Evolutionary conservation across 35 echinoderm and acorn worm genomes (phyloP).

Genomic region (Ptychodera flava): DNA sequence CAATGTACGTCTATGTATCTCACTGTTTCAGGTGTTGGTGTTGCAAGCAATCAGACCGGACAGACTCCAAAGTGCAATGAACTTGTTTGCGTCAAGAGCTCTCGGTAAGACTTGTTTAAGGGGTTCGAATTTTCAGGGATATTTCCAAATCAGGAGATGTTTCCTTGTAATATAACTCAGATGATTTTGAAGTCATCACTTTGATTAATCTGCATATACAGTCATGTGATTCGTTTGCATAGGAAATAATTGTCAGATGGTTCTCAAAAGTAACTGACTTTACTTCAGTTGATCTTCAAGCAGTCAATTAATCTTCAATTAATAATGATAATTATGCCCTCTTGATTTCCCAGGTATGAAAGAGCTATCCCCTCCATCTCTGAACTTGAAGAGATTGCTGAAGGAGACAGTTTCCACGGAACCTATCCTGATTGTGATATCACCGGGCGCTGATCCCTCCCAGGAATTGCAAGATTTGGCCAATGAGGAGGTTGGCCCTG

Average conservation of each 20-base stretch:
- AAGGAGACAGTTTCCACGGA: conserved; percentile 76
- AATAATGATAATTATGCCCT: too few species aligned
- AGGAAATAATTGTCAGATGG: too few species aligned
- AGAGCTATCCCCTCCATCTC: conserved; percentile 69
- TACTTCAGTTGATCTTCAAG: too few species aligned
- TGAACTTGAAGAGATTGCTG: conserved; percentile 72
- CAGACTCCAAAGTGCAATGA: conserved; percentile 92
- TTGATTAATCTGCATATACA: too few species aligned
- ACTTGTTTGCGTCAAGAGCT: conserved; percentile 50
- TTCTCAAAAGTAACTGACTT: too few species aligned
- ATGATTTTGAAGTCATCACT: neutral
- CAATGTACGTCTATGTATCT: too few species aligned
- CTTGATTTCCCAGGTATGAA: conserved; percentile 98
- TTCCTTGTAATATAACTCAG: neutral
- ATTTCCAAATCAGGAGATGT: neutral
- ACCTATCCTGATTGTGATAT: conserved; percentile 85
- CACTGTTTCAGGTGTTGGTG: conserved; percentile 59
- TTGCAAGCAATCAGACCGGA: conserved; percentile 86
- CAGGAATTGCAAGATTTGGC: conserved; percentile 89
- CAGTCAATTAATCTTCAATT: neutral
- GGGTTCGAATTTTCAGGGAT: too few species aligned
- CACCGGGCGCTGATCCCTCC: conserved; percentile 68
- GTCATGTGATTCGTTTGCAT: too few species aligned
- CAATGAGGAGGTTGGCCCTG: conserved; percentile 72
- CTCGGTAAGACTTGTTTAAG: conserved; percentile 49